phyloP scores from a whole-genome alignment of 1,140 invertebrate genomes.

The Bilobella aurantiaca region DNA sequence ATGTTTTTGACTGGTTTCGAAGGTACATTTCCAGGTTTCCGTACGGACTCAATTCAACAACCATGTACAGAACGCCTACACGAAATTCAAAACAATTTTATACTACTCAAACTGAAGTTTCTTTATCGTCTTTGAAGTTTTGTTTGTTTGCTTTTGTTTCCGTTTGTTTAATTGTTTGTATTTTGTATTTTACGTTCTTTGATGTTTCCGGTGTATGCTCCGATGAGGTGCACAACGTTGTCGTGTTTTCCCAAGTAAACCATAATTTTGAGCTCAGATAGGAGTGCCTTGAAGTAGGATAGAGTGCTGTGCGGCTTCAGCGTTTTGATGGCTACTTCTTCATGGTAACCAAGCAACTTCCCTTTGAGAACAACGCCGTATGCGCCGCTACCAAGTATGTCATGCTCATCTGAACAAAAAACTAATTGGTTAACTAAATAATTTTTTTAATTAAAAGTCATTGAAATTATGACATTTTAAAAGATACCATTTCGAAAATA shows the following conservation, averaged over 20 bases:
- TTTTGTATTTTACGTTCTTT: constrained; percentile 8
- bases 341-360: not conserved
- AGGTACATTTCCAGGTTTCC: constrained; percentile 8
- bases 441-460: no score
- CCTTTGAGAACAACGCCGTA: constrained; percentile 7
- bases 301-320: constrained; percentile 44
- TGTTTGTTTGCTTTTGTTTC: not conserved
- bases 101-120: no score
- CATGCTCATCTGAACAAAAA: constrained; percentile 8
- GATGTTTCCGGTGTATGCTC: constrained; percentile 12
- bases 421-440: not conserved
- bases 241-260: constrained; percentile 9
- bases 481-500: no score
- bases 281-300: constrained; percentile 41
- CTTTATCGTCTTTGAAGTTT: not conserved
- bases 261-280: constrained; percentile 17
- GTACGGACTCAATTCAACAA: constrained; percentile 8
- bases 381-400: constrained; percentile 5
- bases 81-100: not conserved
- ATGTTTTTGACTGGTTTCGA: not conserved
- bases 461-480: no score
- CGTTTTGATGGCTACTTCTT: constrained; percentile 37
- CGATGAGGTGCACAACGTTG: constrained; percentile 14
- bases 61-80: constrained; percentile 3
- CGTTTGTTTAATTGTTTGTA: no score